phyloP scores from a whole-genome alignment of 2,797 vertebrate species.

The Lophotriccus pileatus region DNA sequence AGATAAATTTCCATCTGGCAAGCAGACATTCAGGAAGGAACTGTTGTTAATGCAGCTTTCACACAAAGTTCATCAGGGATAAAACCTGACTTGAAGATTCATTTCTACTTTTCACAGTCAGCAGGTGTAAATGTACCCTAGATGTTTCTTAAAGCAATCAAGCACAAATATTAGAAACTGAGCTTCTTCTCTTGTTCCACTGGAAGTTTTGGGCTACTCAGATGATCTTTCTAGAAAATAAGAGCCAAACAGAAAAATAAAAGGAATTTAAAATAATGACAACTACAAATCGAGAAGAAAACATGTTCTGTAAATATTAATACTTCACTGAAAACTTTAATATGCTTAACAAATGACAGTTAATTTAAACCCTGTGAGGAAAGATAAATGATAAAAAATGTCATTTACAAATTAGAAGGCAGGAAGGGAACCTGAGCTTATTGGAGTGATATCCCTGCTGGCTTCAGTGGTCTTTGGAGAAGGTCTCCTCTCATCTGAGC shows the following conservation, averaged over 20 bases:
- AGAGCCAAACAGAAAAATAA: not conserved
- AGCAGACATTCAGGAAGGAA: slow-evolving; percentile 55
- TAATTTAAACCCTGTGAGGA: not conserved
- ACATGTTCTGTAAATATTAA: not conserved
- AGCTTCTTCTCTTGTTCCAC: not conserved
- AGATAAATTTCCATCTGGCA: slow-evolving; percentile 67
- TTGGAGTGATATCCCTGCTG: not conserved
- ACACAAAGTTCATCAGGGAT: not conserved
- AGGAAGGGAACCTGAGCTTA: not conserved
- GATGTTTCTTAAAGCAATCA: not conserved
- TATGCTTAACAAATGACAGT: not conserved
- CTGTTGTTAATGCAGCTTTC: slow-evolving; percentile 13
- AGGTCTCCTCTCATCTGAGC: not conserved
- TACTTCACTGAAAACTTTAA: not conserved
- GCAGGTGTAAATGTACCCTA: not conserved
- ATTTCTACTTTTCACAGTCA: not conserved
- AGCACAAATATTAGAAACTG: not conserved
- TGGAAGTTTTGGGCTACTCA: not conserved
- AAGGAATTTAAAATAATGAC: not conserved
- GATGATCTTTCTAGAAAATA: not conserved
- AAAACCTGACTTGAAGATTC: not conserved
- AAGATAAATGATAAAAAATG: not conserved
- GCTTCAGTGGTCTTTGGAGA: not conserved
- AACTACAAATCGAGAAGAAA: not conserved
- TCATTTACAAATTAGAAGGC: not conserved